These are phyloP conservation scores for Balearica regulorum DNA, from an alignment of 2,797 vertebrate genomes.

Conservation along the genomic window DNA sequence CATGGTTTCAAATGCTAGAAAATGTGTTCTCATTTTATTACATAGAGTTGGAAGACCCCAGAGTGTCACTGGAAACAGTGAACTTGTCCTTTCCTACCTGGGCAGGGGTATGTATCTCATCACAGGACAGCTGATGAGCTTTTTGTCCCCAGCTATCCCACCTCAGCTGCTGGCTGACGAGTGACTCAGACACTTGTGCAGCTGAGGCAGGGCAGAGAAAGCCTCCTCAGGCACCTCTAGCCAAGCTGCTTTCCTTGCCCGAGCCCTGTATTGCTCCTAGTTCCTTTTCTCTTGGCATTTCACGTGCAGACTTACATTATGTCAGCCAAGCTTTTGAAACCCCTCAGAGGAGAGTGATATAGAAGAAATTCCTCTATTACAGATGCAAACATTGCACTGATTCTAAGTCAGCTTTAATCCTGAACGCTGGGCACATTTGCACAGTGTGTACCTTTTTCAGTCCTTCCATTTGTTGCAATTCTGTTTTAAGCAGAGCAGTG, in stretches of 20 bases:
- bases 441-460: slow-evolving; percentile 78
- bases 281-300: not conserved
- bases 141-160: not conserved
- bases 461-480: slow-evolving; percentile 91
- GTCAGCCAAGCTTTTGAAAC: not conserved
- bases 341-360: not conserved
- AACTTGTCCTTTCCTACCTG: not conserved
- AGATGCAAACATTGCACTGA: not conserved
- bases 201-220: not conserved
- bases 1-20: not conserved
- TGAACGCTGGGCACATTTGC: too few species aligned
- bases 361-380: not conserved
- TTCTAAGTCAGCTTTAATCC: not conserved
- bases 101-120: not conserved
- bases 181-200: accelerated
- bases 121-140: not conserved
- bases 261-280: not conserved
- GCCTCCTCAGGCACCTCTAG: not conserved
- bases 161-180: not conserved
- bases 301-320: not conserved
- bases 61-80: not conserved
- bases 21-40: not conserved
- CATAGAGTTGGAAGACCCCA: not conserved
- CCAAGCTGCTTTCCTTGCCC: too few species aligned
- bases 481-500: slow-evolving; percentile 84